Evolutionary conservation across 2,888 invertebrate species (phyloP), one percentile per base, ranked within the genome.

Genomic region (Orthosia incerta): DNA sequence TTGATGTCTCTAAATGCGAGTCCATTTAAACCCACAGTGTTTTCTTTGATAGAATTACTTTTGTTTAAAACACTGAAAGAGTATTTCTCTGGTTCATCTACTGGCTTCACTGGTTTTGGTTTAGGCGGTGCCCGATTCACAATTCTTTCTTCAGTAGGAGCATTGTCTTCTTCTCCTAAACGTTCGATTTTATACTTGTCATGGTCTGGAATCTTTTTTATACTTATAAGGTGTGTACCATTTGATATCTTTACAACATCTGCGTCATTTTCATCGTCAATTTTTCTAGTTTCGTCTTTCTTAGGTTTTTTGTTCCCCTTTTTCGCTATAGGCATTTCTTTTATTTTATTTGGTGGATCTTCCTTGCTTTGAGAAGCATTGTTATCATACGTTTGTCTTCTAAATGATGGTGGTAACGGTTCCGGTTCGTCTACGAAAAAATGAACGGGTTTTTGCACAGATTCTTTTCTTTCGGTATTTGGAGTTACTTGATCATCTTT

Each of bases 391-490:
- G 12, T 50, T 23, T 46, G 51, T 16, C 55, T 63, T 64, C 50
- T 79, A 1, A 18, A 15, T 26, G 51, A 16, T 9, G 45, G 56
- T 46, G 82, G 79, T 48, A 66, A 11, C 1, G 80, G 55, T 50
- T 71, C 83, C 13, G 66, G 66, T 70, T 81, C 80, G 5, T 83
- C 80, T 61, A 79, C 39, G 13, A 60, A 74, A 16, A 74, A 83
- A 46, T 67, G 13, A 55, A 51, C 20, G 23, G 61, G 74, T 59
- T 74, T 83, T 48, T 23, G 48, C 2, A 46, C 12, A 45, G 13
- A 13, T 51, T 4, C 2, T 39, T 55, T 68, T 45, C 2, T 45
- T 1, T 61, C 31, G 9, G 18, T 18, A 51, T 55, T 51, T 12
- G 12, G 20, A 57, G 15, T 12, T 16, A 59, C 11, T 31, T 61